A percentile compares a stretch with the other conserved stretches of the same genome.
These are phyloP conservation scores for Peromyscus maniculatus DNA, from an alignment of 2,113 vertebrate species.

Conservation along the genomic window DNA sequence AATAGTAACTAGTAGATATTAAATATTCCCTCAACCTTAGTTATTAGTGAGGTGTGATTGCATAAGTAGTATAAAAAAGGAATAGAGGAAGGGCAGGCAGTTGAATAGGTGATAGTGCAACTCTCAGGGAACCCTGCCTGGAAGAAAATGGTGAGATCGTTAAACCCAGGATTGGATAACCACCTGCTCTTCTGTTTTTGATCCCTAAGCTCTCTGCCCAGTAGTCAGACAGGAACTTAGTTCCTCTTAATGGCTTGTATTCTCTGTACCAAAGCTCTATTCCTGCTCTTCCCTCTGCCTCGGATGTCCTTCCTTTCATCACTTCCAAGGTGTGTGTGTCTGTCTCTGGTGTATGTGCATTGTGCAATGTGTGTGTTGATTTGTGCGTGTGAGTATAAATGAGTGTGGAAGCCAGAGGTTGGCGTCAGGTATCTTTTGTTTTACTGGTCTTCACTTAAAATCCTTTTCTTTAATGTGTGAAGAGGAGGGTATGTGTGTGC, in stretches of 20 bases:
- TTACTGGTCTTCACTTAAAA: not conserved
- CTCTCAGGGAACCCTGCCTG: not conserved
- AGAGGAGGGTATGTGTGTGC: not conserved
- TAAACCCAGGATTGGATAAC: not conserved
- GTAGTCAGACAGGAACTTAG: not conserved
- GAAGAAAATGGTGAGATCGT: not conserved
- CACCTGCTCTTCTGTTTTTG: not conserved
- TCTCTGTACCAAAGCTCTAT: not conserved
- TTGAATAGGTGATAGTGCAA: not conserved
- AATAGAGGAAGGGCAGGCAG: not conserved
- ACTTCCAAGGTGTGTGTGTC: not conserved
- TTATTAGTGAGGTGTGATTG: constrained; percentile 4
- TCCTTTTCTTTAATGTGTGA: not conserved
- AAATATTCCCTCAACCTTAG: not conserved
- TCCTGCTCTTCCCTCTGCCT: not conserved
- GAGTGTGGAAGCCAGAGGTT: not conserved
- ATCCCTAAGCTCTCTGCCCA: not conserved
- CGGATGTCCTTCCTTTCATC: not conserved
- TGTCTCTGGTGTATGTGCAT: not conserved
- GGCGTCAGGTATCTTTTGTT: not conserved
- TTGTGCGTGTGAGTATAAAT: not conserved
- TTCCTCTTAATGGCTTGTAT: not conserved
- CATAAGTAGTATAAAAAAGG: not conserved
- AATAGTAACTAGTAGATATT: not conserved
- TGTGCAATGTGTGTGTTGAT: not conserved